Evolutionary conservation across 2,888 invertebrate species (phyloP), one percentile per base, ranked within the genome.

Genomic region (Mythimna impura): DNA sequence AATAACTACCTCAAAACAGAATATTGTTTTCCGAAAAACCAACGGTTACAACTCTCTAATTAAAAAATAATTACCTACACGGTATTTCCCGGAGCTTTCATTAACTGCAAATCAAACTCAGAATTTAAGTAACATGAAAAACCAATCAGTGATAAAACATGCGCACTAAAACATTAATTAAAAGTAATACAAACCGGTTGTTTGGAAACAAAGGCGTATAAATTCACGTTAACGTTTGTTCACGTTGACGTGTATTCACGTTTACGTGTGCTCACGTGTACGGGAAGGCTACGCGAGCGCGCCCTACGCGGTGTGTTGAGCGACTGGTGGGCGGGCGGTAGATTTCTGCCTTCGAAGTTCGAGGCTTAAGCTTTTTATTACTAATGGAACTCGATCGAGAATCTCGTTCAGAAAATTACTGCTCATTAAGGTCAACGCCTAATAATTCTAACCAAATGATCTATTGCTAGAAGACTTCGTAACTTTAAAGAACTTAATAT

Each of bases 311-410:
- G 84, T 77, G 67, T 80, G 77, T 70, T 72, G 71, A 66, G 64
- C 76, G 80, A 84, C 85, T 84, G 87, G 73, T 81, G 87, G 86
- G 86, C 87, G 86, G 86, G 86, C 84, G 82, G 81, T 68, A 73
- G 74, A 72, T 84, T 80, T 71, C 81, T 64, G 83, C 85, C 82
- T 84, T 74, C 76, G 67, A 82, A 62, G 75, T 83, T 71, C 72
- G 72, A 82, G 58, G 81, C 73, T 71, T 73, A 68, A 30, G 58
- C 9, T 22, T 14, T 25, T 75, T 85, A 90, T 75, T 85, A 90
- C 89, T 75, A 81, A 17, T 57, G 75, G 10, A 78, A 89, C 87
- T 88, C 86, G 87, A 84, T 67, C 6, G 47, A 62, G 34, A 57
- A 66, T 70, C 7, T 62, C 36, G 58, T 50, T 34, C 7, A 54